Conservation (phyloP, 1,140 invertebrate genomes). For the Coelopa frigida region DNA sequence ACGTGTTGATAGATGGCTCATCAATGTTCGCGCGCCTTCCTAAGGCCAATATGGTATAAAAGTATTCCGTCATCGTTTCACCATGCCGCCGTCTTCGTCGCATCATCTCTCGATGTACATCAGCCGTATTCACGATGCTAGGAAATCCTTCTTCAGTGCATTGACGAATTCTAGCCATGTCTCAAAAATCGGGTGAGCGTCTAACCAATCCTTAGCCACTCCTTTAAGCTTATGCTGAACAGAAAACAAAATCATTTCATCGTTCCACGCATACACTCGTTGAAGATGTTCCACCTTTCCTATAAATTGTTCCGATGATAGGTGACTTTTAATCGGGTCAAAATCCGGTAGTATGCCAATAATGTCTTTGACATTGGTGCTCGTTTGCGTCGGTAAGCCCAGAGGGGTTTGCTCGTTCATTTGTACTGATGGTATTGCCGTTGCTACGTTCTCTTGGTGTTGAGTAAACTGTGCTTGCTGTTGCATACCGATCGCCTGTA, state of each 20-base stretch:
- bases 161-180: conserved; percentile 1
- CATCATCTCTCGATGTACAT: neutral
- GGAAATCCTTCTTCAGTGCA: neutral
- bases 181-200: conserved; percentile 1
- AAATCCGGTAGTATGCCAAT: conserved; percentile 4
- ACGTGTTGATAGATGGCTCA: neutral
- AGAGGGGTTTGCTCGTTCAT: too few species aligned
- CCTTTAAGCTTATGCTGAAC: neutral
- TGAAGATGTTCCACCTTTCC: neutral
- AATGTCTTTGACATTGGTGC: too few species aligned
- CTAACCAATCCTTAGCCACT: conserved; percentile 3
- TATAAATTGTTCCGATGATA: neutral
- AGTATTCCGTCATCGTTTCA: conserved; percentile 1
- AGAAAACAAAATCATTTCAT: neutral
- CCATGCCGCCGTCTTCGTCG: neutral
- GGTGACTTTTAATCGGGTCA: conserved; percentile 1
- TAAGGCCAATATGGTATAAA: conserved; percentile 1
- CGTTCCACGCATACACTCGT: neutral
- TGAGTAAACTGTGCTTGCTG: too few species aligned
- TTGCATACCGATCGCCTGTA: too few species aligned
- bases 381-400: too few species aligned
- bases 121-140: neutral
- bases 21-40: conserved; percentile 1
- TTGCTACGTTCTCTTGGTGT: too few species aligned
- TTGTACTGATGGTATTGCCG: too few species aligned